Evolutionary conservation across 2,113 vertebrate species (phyloP).

Genomic region (Copsychus sechellarum): DNA sequence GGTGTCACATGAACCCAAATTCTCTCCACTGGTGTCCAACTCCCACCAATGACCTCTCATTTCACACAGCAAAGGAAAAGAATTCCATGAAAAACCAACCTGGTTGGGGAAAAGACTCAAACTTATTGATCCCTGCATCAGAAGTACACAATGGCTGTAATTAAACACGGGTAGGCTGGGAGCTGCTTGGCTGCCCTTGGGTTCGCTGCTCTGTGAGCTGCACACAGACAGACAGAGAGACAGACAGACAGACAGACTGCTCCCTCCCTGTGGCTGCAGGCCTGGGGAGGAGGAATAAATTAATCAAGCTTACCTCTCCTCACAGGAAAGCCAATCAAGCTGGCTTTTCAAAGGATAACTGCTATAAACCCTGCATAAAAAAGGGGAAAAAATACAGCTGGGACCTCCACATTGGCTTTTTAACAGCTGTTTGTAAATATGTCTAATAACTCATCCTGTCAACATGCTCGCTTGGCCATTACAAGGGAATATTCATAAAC

Average conservation of each 20-base stretch:
- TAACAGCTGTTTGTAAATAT: slow-evolving; percentile 68
- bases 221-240: not conserved
- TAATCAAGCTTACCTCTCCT: not conserved
- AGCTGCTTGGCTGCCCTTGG: not conserved
- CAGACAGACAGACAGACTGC: not conserved
- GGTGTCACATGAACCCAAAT: no score
- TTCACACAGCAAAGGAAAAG: not conserved
- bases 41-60: not conserved
- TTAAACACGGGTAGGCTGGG: not conserved
- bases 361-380: not conserved
- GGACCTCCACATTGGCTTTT: not conserved
- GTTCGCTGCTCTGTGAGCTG: not conserved
- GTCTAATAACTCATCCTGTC: slow-evolving; percentile 61
- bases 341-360: not conserved
- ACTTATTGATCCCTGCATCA: not conserved
- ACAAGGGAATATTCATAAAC: slow-evolving; percentile 27
- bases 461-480: slow-evolving; percentile 17
- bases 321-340: slow-evolving; percentile 4
- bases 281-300: not conserved
- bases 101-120: not conserved
- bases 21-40: not conserved
- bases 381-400: not conserved
- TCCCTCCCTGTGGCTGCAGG: not conserved
- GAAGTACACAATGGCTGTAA: not conserved
- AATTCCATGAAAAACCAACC: not conserved